Conservation (phyloP, 2,113 vertebrate genomes). For the Albula goreensis region DNA sequence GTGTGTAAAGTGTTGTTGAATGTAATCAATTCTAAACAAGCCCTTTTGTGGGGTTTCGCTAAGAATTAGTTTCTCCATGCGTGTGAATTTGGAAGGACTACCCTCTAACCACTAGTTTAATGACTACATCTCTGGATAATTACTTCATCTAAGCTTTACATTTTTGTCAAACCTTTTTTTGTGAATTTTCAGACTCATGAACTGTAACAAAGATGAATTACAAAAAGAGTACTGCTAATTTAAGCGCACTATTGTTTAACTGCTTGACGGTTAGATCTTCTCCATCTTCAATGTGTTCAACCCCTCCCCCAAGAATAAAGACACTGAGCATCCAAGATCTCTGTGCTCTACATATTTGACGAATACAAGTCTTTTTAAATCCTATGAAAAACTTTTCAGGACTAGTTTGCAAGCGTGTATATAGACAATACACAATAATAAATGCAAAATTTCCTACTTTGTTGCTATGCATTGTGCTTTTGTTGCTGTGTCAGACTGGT, state of each 20-base stretch:
- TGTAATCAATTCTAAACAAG: too few relatives aligned
- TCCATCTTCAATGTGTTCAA: neutral
- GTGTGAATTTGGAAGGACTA: too few relatives aligned
- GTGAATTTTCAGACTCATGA: neutral
- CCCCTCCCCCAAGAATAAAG: neutral
- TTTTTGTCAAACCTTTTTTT: neutral
- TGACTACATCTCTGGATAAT: too few relatives aligned
- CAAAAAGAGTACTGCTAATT: too few relatives aligned
- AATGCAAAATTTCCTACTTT: slow-evolving; percentile 55
- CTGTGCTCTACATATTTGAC: slow-evolving; percentile 18
- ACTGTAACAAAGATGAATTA: too few relatives aligned
- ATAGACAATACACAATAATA: slow-evolving; percentile 62
- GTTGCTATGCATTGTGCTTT: neutral
- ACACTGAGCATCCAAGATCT: slow-evolving; percentile 23
- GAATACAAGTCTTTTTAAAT: slow-evolving; percentile 31
- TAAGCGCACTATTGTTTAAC: too few relatives aligned
- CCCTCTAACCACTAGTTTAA: too few relatives aligned
- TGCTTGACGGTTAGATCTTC: neutral
- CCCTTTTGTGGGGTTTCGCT: too few relatives aligned
- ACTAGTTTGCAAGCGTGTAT: slow-evolving; percentile 59
- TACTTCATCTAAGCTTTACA: neutral
- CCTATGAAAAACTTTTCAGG: slow-evolving; percentile 54
- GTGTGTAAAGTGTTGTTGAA: too few relatives aligned
- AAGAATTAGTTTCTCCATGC: too few relatives aligned
- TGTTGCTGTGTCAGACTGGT: neutral